Evolutionary conservation across 2,888 invertebrate species (phyloP).

Genomic region (Torymus tubicola): DNA sequence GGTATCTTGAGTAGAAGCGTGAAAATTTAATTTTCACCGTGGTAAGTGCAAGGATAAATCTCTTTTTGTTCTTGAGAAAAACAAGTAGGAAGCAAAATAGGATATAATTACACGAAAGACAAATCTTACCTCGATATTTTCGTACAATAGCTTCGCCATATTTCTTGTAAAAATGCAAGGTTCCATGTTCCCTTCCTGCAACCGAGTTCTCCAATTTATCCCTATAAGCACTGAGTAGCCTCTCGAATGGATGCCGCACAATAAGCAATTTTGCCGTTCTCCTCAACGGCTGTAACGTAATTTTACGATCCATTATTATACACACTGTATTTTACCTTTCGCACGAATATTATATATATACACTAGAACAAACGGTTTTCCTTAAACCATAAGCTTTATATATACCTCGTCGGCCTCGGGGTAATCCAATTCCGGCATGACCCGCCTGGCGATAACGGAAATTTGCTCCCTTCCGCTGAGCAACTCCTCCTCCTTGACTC

Average conservation of each 20-base stretch:
- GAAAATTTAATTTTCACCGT: too few species aligned
- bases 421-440: slow-evolving; percentile 73
- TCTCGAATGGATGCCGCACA: slow-evolving; percentile 81
- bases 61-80: too few species aligned
- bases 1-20: too few species aligned
- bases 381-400: background rate
- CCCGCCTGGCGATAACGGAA: slow-evolving; percentile 67
- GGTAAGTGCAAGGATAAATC: too few species aligned
- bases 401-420: slow-evolving; percentile 72
- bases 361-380: too few species aligned
- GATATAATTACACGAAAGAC: too few species aligned
- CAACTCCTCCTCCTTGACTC: slow-evolving; percentile 71
- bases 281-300: slow-evolving; percentile 69
- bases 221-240: slow-evolving; percentile 80
- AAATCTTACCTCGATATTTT: slow-evolving; percentile 73
- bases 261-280: slow-evolving; percentile 78
- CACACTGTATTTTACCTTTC: too few species aligned
- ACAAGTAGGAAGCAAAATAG: too few species aligned
- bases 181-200: slow-evolving; percentile 76
- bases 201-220: slow-evolving; percentile 79
- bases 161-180: slow-evolving; percentile 77
- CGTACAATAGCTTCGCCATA: slow-evolving; percentile 77
- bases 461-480: slow-evolving; percentile 70
- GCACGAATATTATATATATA: too few species aligned
- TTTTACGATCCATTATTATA: too few species aligned